phyloP scores from a whole-genome alignment of 2,113 vertebrate genomes.

The Corythoichthys intestinalis region DNA sequence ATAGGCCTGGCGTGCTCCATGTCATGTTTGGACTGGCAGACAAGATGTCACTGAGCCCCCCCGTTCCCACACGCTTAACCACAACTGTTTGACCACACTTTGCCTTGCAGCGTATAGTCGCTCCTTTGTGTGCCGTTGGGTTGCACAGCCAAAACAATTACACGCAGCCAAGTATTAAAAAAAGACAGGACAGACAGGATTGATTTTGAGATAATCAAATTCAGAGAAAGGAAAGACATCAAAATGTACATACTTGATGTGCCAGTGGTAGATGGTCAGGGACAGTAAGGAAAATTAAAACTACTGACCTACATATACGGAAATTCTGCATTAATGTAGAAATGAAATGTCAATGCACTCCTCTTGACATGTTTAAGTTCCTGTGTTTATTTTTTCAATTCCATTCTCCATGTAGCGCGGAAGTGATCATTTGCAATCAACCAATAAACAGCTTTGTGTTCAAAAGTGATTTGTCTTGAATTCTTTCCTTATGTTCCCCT shows the following conservation, averaged over 20 bases:
- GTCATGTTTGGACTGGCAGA: constrained; percentile 55
- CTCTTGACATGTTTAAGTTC: background rate
- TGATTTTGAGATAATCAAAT: constrained; percentile 2
- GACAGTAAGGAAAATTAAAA: background rate
- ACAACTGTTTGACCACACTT: constrained; percentile 39
- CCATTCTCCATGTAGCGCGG: background rate
- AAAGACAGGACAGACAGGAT: constrained; percentile 3
- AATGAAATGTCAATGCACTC: no score
- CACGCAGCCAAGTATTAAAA: constrained; percentile 12
- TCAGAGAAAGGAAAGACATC: background rate
- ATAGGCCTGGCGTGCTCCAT: constrained; percentile 60
- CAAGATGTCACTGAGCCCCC: constrained; percentile 53
- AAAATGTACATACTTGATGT: background rate
- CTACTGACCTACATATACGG: background rate
- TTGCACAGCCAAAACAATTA: constrained; percentile 12
- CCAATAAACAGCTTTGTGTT: background rate
- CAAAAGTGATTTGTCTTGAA: background rate
- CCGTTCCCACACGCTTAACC: constrained; percentile 40
- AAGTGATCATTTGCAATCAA: background rate
- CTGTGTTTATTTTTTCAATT: background rate
- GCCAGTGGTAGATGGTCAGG: background rate
- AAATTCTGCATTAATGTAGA: background rate
- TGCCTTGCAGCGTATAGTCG: constrained; percentile 31
- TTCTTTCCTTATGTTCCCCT: no score
- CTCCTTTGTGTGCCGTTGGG: constrained; percentile 34